Base-by-base conservation (phyloP, 2,797 vertebrate species). In the Gymnodraco acuticeps region DNA sequence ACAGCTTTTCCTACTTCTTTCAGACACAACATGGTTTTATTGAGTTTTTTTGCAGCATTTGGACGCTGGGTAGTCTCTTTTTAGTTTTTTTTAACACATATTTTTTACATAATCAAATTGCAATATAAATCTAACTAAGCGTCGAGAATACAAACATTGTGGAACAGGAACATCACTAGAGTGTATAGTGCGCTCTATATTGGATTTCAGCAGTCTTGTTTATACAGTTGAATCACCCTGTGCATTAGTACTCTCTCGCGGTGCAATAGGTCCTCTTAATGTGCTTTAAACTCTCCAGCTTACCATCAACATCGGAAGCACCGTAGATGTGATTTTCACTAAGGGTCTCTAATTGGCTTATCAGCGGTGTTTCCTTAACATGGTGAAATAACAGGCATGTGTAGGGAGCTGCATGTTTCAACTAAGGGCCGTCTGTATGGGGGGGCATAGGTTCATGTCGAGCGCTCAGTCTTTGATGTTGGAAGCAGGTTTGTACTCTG, bases 241-340 rank as follows among this genome's bases (percentile, higher is more conserved):
- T 75, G 55, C 74, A 77, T 82, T 70, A 84, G 65, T 63, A 5
- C 31, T 63, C 54, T 58, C 54, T 65, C 43, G 41, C 43, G 3
- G 52, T 38, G 51, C 17, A 81, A 83, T 88, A 62, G 42, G 80
- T 87, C 65, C 69, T 70, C 31, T 71, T 80, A 78, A 86, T 77
- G 78, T 77, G 42, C 38, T 80, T 62, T 75, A 72, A 77, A 75
- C 51, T 60, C 45, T 23, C 20, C 27, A 54, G 70, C 43, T 64
- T 45, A 43, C 66, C 62, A 75, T 78, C 45, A 70, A 75, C 48
- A 58, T 64, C 1, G 12, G 20, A 58, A 65, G 54, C 55, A 13
- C 50, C 5, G 9, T 16, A 19, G 31, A 77, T 70, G 77, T 70
- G 54, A 75, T 68, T 80, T 87, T 66, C 68, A 76, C 41, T 51